Evolutionary conservation across 2,113 vertebrate species (phyloP).

Genomic region (Antennarius striatus): DNA sequence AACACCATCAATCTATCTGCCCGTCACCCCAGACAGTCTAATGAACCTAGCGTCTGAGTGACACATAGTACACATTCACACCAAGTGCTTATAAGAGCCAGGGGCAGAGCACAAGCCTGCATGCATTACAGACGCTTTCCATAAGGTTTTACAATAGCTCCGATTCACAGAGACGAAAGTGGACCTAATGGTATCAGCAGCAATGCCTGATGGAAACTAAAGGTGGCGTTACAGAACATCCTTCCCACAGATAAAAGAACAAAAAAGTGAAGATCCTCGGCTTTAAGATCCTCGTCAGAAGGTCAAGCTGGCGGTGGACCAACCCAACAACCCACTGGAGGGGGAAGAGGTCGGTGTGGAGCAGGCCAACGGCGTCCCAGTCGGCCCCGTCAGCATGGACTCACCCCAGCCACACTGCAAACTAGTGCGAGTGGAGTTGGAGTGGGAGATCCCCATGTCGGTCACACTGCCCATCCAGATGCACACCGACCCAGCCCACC

Average conservation of each 20-base stretch:
- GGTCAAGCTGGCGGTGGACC: constrained; percentile 68
- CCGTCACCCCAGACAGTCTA: constrained; percentile 68
- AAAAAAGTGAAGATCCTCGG: background rate
- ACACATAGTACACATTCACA: constrained; percentile 74
- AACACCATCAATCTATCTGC: constrained; percentile 31
- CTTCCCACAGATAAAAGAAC: background rate
- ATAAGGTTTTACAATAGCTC: constrained; percentile 18
- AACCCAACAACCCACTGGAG: constrained; percentile 32
- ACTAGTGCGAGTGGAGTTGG: constrained; percentile 48
- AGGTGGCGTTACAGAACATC: constrained; percentile 2
- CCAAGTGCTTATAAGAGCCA: constrained; percentile 66
- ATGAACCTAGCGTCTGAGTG: constrained; percentile 68
- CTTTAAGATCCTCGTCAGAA: constrained; percentile 2
- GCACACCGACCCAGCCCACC: constrained; percentile 49
- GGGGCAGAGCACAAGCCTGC: constrained; percentile 22
- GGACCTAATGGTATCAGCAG: background rate
- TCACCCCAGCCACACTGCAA: background rate
- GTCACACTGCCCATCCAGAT: constrained; percentile 74
- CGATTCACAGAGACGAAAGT: constrained; percentile 24
- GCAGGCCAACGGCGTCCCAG: background rate
- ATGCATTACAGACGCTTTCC: constrained; percentile 18
- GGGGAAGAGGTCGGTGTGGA: constrained; percentile 21
- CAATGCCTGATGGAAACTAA: background rate
- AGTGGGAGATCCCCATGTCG: constrained; percentile 72
- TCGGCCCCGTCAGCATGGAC: background rate